phyloP scores from a whole-genome alignment of 1,140 invertebrate genomes.

The Diachasmimorpha longicaudata region DNA sequence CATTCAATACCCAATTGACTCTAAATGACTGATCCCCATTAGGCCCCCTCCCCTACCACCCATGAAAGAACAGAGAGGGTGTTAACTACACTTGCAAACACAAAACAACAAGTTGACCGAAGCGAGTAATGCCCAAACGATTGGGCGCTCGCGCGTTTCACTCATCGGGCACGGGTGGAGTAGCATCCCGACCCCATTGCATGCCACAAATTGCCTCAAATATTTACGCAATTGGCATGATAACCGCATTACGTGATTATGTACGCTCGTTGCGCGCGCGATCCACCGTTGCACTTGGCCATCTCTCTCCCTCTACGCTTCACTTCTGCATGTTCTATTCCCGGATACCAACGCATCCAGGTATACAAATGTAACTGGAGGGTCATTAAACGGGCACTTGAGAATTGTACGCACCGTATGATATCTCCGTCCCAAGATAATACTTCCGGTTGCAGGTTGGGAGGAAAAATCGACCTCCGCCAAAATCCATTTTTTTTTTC shows the following conservation, averaged over 20 bases:
- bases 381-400: conserved; percentile 48
- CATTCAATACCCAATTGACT: background rate
- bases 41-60: too few relatives aligned
- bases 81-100: background rate
- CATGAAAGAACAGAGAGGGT: background rate
- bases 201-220: conserved; percentile 59
- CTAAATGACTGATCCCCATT: background rate
- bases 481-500: too few relatives aligned
- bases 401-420: conserved; percentile 35
- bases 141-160: conserved; percentile 4
- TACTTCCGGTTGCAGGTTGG: conserved; percentile 36
- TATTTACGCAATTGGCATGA: conserved; percentile 62
- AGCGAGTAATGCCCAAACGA: conserved; percentile 1
- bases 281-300: conserved; percentile 41
- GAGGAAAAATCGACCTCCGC: too few relatives aligned
- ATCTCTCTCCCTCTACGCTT: conserved; percentile 12
- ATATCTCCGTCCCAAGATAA: conserved; percentile 17
- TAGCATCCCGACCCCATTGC: conserved; percentile 38
- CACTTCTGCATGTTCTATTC: background rate
- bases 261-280: conserved; percentile 53
- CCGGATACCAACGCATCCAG: background rate
- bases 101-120: conserved; percentile 8
- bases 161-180: conserved; percentile 8
- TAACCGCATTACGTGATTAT: conserved; percentile 60
- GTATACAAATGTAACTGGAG: conserved; percentile 42